Evolutionary conservation across 64 coral and sea anemone genomes (phyloP).

Genomic region (Anthopleura sola): DNA sequence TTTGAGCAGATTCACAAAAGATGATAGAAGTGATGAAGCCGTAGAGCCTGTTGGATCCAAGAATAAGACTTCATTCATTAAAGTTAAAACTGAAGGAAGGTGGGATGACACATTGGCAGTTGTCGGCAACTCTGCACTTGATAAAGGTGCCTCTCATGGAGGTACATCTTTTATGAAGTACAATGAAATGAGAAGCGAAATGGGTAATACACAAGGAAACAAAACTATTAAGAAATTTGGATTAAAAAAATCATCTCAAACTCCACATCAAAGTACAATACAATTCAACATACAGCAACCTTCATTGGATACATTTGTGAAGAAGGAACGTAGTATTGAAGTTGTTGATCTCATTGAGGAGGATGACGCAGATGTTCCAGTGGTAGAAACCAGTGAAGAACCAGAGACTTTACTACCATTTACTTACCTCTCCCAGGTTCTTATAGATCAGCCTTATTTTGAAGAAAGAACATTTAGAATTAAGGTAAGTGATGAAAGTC

Average conservation of each 20-base stretch:
- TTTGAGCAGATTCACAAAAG: neutral
- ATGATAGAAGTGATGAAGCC: neutral
- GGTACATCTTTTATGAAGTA: neutral
- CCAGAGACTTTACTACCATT: conserved; percentile 22
- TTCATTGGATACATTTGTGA: neutral
- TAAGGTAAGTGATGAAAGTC: conserved; percentile 42
- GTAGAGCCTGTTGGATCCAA: neutral
- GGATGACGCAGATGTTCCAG: neutral
- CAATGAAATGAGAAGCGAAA: neutral
- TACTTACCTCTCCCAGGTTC: conserved; percentile 15
- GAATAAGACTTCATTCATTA: neutral
- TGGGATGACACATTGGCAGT: neutral
- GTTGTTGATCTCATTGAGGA: neutral
- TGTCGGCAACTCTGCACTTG: neutral
- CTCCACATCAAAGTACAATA: neutral
- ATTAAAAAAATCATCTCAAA: neutral
- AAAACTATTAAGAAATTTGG: neutral
- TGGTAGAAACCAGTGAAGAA: neutral
- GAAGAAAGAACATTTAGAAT: conserved; percentile 36
- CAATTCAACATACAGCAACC: neutral
- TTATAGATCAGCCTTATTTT: neutral
- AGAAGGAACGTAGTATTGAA: neutral
- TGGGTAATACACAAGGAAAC: neutral
- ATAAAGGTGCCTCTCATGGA: neutral
- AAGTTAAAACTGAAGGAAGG: neutral